These are phyloP conservation scores for Anarsia innoxiella DNA, from an alignment of 2,888 invertebrate genomes.

Conservation along the genomic window DNA sequence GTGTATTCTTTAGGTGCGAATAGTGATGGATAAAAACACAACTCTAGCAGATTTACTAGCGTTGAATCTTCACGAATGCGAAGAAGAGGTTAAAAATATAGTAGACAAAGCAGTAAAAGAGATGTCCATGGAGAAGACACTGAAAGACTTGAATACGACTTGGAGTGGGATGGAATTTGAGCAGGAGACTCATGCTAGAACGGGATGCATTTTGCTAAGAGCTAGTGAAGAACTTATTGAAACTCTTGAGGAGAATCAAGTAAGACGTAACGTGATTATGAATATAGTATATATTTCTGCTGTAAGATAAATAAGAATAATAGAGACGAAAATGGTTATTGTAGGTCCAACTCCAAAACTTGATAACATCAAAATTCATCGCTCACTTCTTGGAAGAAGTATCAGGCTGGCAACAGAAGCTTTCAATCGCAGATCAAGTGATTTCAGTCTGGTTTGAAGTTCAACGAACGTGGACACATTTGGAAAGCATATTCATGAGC, in stretches of 20 bases:
- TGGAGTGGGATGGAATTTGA: slow-evolving; percentile 97
- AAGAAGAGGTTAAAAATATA: slow-evolving; percentile 97
- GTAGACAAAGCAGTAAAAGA: slow-evolving; percentile 99
- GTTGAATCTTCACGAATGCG: slow-evolving; percentile 95
- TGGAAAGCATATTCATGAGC: slow-evolving; percentile 98
- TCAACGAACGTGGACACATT: slow-evolving; percentile 96
- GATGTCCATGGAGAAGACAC: slow-evolving; percentile 98
- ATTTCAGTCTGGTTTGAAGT: slow-evolving; percentile 96
- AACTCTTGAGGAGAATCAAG: slow-evolving; percentile 98
- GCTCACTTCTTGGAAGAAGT: slow-evolving; percentile 97
- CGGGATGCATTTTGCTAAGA: slow-evolving; percentile 88
- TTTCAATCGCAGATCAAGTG: slow-evolving; percentile 95
- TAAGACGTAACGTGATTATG: slow-evolving; percentile 28
- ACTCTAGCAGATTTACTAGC: slow-evolving; percentile 93
- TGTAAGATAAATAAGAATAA: neutral
- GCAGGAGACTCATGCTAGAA: slow-evolving; percentile 90
- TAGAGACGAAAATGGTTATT: neutral
- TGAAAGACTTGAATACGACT: slow-evolving; percentile 91
- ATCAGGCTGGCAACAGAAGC: slow-evolving; percentile 93
- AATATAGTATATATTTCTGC: neutral
- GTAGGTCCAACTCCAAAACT: slow-evolving; percentile 94
- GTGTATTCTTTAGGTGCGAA: slow-evolving; percentile 85
- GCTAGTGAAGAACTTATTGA: slow-evolving; percentile 97
- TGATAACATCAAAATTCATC: slow-evolving; percentile 97
- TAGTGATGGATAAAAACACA: slow-evolving; percentile 94